Evolutionary conservation across 2,888 invertebrate species (phyloP), one percentile per base, ranked within the genome.

Genomic region (Eupeodes latifasciatus): DNA sequence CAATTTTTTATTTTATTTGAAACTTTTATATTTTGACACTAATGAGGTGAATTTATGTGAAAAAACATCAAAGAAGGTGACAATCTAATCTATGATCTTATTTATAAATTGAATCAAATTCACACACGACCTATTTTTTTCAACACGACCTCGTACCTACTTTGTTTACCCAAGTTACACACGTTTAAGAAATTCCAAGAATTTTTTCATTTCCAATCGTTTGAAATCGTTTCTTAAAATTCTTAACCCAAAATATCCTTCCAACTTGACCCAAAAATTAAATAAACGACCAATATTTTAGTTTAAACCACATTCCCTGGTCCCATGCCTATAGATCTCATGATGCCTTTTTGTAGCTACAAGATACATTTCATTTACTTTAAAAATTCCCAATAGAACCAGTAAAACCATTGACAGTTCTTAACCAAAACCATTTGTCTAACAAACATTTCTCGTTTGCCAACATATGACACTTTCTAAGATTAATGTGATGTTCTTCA

Each of bases 391-490:
- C 71, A 40, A 55, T 57, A 71, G 16, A 40, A 51, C 55, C 53
- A 16, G 71, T 71, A 47, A 44, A 57, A 27, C 19, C 64, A 80
- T 80, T 53, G 71, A 62, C 71, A 71, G 44, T 62, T 36, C 47
- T 47, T 12, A 80, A 57, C 64, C 61, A 10, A 47, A 72, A 16
- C 64, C 19, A 62, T 55, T 27, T 72, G 64, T 57, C 57, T 64
- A 55, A 66, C 55, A 72, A 64, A 72, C 34, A 75, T 67, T 74
- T 59, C 51, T 49, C 34, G 51, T 66, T 72, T 72, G 57, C 71
- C 71, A 72, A 75, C 59, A 61, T 67, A 81, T 67, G 64, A 66
- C 75, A 69, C 75, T 53, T 61, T 44, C 9, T 27, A 66, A 67
- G 75, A 81, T 75, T 75, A 67, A 81, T 81, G 75, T 9, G 59